A percentile compares a stretch with the other conserved stretches of the same genome.
These are phyloP conservation scores for Nothoprocta perdicaria DNA, from an alignment of 2,113 vertebrate genomes.

Conservation along the genomic window DNA sequence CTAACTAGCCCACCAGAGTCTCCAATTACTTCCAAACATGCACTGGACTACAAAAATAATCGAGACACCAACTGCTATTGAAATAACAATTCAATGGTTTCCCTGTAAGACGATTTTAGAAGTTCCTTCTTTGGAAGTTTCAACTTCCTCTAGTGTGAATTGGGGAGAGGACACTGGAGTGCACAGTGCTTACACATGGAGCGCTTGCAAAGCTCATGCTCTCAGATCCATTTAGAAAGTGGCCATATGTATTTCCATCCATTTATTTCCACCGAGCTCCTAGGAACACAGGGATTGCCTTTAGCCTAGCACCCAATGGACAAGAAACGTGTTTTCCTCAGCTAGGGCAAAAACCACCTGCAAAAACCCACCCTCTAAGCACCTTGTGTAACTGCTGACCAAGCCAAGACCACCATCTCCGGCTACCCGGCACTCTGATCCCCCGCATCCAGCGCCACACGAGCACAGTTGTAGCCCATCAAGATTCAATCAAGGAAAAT, in stretches of 20 bases:
- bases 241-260: neutral
- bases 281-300: neutral
- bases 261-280: neutral
- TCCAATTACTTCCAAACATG: neutral
- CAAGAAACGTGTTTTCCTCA: rapidly evolving
- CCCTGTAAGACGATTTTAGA: neutral
- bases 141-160: neutral
- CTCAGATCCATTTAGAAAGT: neutral
- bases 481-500: neutral
- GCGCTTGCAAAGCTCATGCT: neutral
- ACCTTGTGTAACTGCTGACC: neutral
- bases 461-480: neutral
- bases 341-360: neutral
- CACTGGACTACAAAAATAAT: neutral
- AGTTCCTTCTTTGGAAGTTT: neutral
- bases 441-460: neutral
- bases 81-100: neutral
- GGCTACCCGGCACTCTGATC: neutral
- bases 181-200: neutral
- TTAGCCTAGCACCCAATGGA: too few species aligned
- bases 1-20: neutral
- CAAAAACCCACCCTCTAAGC: neutral
- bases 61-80: neutral
- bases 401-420: neutral
- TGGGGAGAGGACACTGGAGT: neutral